Percentiles rank a stretch among this genome's conserved stretches.
Conservation (phyloP, 2,113 vertebrate genomes). For the Bufo bufo region DNA sequence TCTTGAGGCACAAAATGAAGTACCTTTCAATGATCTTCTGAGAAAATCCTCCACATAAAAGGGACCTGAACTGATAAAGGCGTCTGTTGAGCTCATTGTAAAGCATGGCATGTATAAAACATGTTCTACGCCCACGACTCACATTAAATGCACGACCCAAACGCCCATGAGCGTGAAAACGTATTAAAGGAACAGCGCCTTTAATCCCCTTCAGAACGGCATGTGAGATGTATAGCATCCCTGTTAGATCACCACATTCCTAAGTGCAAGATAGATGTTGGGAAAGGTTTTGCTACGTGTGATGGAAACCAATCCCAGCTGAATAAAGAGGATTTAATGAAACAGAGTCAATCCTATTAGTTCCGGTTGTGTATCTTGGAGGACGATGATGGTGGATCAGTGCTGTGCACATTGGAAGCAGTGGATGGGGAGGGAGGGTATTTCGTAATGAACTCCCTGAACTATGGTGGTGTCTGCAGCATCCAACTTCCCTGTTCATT, state of each 20-base stretch:
- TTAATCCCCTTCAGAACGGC: slow-evolving; percentile 50
- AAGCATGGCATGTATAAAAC: slow-evolving; percentile 30
- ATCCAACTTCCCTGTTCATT: neutral
- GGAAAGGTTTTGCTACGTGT: slow-evolving; percentile 61
- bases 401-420: neutral
- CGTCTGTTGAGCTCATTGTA: slow-evolving; percentile 27
- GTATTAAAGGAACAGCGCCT: slow-evolving; percentile 5
- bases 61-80: neutral
- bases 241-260: slow-evolving; percentile 60
- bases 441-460: neutral
- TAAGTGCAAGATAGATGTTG: slow-evolving; percentile 63
- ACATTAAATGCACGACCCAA: slow-evolving; percentile 19
- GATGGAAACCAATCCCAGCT: slow-evolving; percentile 60
- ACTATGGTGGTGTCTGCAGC: neutral
- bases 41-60: slow-evolving; percentile 27
- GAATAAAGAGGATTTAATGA: slow-evolving; percentile 64
- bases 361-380: slow-evolving; percentile 57
- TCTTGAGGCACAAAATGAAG: neutral
- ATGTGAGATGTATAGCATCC: slow-evolving; percentile 12
- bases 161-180: slow-evolving; percentile 46
- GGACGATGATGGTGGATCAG: neutral
- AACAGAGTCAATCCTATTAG: slow-evolving; percentile 65
- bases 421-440: neutral
- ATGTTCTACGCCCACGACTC: slow-evolving; percentile 29
- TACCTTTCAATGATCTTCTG: slow-evolving; percentile 7